phyloP scores from a whole-genome alignment of 1,140 invertebrate genomes.

The Cyclargus thomasi region DNA sequence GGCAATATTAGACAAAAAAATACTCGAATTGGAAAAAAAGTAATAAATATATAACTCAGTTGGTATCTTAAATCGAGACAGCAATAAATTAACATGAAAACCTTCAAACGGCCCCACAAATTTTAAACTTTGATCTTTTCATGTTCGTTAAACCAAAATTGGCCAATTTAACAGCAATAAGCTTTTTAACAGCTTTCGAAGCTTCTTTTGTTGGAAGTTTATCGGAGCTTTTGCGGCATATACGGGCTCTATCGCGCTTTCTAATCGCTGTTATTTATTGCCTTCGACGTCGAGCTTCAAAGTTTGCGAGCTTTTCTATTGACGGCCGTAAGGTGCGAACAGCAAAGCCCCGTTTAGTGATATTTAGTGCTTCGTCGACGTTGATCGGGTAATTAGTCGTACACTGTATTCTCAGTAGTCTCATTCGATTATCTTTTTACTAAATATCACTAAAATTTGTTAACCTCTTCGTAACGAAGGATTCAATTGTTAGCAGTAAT shows the following conservation, averaged over 20 bases:
- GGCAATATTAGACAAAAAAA: no score
- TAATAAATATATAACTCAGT: no score
- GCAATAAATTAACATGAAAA: not conserved
- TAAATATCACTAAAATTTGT: no score
- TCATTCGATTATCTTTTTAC: not conserved
- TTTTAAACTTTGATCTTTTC: not conserved
- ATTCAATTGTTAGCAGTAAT: no score
- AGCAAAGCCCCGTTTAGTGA: not conserved
- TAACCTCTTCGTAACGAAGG: no score
- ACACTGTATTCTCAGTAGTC: not conserved
- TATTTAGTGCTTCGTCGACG: not conserved
- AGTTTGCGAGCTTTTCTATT: slow-evolving; percentile 9
- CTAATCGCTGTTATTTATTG: slow-evolving; percentile 14
- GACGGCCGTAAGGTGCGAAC: not conserved
- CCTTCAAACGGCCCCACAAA: not conserved
- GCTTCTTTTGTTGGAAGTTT: slow-evolving; percentile 10
- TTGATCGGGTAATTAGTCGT: not conserved
- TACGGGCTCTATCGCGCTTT: slow-evolving; percentile 14
- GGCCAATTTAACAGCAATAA: not conserved
- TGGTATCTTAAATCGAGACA: not conserved
- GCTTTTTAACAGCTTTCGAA: slow-evolving; percentile 10
- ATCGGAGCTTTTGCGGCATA: slow-evolving; percentile 11
- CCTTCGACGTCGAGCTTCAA: not conserved
- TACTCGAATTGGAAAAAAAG: no score
- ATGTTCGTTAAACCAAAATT: not conserved